Conservation (phyloP, 2,888 invertebrate genomes). For the Heteromurus nitidus region DNA sequence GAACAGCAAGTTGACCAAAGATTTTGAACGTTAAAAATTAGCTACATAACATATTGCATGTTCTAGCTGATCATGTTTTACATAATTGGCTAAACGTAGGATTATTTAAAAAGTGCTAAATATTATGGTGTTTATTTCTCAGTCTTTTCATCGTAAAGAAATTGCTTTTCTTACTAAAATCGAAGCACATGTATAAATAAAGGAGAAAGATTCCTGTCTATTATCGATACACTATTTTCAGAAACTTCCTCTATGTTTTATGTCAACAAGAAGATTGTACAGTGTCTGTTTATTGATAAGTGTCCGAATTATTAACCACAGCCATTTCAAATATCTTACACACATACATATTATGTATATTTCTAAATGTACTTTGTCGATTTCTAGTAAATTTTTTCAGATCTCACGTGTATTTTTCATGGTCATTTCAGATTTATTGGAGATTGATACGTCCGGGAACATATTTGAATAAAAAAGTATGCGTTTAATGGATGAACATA, state of each 20-base stretch:
- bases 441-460: conserved; percentile 47
- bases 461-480: conserved; percentile 15
- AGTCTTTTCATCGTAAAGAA: conserved; percentile 8
- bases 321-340: conserved; percentile 4
- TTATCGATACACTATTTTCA: neutral
- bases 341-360: no score
- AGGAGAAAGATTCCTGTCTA: neutral
- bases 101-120: conserved; percentile 54
- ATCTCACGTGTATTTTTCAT: conserved; percentile 51
- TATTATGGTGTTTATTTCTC: conserved; percentile 56
- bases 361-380: neutral
- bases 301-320: conserved; percentile 45
- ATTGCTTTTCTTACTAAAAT: no score
- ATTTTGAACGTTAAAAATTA: conserved; percentile 37
- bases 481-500: neutral
- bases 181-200: no score
- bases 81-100: no score
- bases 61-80: no score
- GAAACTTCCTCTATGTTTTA: neutral
- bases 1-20: conserved; percentile 63
- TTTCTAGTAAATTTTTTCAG: conserved; percentile 11
- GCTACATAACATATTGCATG: no score
- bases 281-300: conserved; percentile 26
- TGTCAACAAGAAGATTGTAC: no score
- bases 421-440: conserved; percentile 14